Evolutionary conservation across 2,113 vertebrate species (phyloP).

Genomic region (Loxodonta africana): DNA sequence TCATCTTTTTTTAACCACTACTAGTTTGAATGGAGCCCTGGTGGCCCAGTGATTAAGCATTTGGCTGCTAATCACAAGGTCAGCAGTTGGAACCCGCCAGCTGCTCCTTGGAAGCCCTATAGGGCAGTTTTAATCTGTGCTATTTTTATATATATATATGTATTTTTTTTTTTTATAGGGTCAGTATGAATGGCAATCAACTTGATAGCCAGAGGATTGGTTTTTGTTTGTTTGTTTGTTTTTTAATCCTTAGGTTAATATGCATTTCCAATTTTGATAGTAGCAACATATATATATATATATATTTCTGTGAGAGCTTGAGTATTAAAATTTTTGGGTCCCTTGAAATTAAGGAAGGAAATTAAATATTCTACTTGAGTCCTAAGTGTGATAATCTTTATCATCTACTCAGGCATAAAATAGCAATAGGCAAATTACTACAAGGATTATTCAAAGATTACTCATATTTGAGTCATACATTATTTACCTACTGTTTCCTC

Average conservation of each 20-base stretch:
- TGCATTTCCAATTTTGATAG: not conserved
- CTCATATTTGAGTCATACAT: not conserved
- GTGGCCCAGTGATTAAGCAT: too few species aligned
- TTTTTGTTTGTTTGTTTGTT: too few species aligned
- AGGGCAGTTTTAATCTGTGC: too few species aligned
- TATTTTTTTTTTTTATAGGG: too few species aligned
- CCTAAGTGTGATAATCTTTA: not conserved
- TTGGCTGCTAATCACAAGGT: too few species aligned
- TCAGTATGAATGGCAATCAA: too few species aligned
- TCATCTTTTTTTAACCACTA: not conserved
- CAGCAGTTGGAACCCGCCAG: too few species aligned
- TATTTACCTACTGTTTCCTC: not conserved
- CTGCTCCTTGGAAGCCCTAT: too few species aligned
- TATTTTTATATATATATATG: too few species aligned
- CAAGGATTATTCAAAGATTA: not conserved
- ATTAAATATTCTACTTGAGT: not conserved
- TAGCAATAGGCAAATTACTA: not conserved
- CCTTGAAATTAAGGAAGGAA: not conserved
- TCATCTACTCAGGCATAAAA: not conserved
- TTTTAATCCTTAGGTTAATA: not conserved
- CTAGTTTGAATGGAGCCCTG: not conserved
- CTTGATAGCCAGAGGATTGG: too few species aligned
- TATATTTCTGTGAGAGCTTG: not conserved
- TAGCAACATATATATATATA: not conserved
- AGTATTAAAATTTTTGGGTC: not conserved